Evolutionary conservation across 2,888 invertebrate species (phyloP).

Genomic region (Phaedon cochleariae): DNA sequence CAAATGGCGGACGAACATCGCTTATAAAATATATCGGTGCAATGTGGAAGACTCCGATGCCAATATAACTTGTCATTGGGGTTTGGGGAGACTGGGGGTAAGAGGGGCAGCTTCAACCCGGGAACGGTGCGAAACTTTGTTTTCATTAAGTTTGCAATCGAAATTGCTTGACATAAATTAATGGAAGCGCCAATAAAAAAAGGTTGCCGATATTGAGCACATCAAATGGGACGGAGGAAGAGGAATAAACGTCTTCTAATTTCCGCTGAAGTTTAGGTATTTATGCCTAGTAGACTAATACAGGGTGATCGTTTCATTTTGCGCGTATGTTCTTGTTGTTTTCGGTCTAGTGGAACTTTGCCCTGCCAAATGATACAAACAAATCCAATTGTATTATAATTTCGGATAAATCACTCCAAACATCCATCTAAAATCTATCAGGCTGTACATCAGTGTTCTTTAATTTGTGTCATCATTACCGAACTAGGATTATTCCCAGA

Average conservation of each 20-base stretch:
- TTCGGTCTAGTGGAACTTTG: too few relatives aligned
- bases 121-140: slow-evolving; percentile 42
- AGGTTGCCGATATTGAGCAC: slow-evolving; percentile 31
- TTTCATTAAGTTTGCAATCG: slow-evolving; percentile 45
- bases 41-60: slow-evolving; percentile 46
- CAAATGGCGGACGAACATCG: slow-evolving; percentile 57
- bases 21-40: slow-evolving; percentile 53
- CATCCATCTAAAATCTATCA: too few relatives aligned
- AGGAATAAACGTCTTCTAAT: slow-evolving; percentile 24
- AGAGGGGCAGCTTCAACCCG: slow-evolving; percentile 23
- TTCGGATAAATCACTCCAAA: too few relatives aligned
- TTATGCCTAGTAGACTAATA: slow-evolving; percentile 16
- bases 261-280: slow-evolving; percentile 13
- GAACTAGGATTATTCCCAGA: too few relatives aligned
- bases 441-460: too few relatives aligned
- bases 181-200: slow-evolving; percentile 41
- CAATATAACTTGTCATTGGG: slow-evolving; percentile 46
- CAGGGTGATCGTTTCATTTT: neutral
- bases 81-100: slow-evolving; percentile 8
- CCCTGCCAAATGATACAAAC: too few relatives aligned
- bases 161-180: slow-evolving; percentile 43
- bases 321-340: too few relatives aligned
- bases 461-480: too few relatives aligned
- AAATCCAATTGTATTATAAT: too few relatives aligned
- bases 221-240: slow-evolving; percentile 25